These are phyloP conservation scores for Python bivittatus DNA, from an alignment of 2,113 vertebrate genomes.

Conservation along the genomic window DNA sequence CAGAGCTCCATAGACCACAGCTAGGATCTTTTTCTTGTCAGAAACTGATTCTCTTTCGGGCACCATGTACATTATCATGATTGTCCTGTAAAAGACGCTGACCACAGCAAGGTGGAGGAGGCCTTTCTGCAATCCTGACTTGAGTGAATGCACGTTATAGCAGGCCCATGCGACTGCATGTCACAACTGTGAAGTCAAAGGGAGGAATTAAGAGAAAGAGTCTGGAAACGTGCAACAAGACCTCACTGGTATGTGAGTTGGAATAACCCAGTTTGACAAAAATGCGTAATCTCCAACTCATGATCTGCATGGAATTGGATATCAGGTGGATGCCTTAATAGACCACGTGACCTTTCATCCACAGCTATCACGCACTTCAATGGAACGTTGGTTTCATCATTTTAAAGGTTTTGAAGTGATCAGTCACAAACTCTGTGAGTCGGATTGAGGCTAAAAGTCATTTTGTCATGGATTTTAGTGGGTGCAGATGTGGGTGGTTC, in stretches of 20 bases:
- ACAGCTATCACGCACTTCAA: background rate
- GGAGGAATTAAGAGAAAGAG: conserved; percentile 30
- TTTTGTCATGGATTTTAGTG: background rate
- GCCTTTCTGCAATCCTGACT: conserved; percentile 6
- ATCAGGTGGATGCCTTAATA: background rate
- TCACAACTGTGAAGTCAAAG: conserved; percentile 36
- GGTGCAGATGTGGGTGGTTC: background rate
- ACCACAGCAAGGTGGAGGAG: conserved; percentile 38
- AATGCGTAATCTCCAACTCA: conserved; percentile 34
- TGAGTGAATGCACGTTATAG: conserved; percentile 18
- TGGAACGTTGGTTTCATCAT: background rate
- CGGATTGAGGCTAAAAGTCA: background rate
- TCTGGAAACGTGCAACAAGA: conserved; percentile 34
- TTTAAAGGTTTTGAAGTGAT: background rate
- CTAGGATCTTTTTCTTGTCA: conserved; percentile 29
- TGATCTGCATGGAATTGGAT: background rate
- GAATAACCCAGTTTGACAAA: conserved; percentile 45
- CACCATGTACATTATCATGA: conserved; percentile 45
- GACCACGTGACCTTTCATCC: background rate
- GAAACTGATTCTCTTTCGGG: conserved; percentile 12
- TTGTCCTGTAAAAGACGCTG: conserved; percentile 38
- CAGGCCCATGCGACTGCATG: conserved; percentile 28
- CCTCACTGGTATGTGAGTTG: conserved; percentile 17
- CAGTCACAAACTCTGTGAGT: background rate
- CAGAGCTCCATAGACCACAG: conserved; percentile 24